phyloP scores from a whole-genome alignment of 2,888 invertebrate genomes.

The Caenorhabditis imperialis region DNA sequence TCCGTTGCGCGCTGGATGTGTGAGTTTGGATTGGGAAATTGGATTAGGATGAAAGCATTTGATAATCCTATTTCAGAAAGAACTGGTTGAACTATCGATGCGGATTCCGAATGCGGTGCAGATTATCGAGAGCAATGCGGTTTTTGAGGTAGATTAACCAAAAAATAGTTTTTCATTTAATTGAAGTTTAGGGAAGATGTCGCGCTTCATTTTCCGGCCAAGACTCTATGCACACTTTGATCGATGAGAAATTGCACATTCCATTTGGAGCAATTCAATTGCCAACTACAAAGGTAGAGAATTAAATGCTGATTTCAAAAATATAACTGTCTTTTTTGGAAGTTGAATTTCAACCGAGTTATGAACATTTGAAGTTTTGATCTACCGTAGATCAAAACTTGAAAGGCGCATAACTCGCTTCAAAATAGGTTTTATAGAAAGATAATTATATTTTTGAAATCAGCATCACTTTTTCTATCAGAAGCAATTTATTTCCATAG shows the following conservation, averaged over 20 bases:
- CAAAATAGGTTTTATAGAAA: too few relatives aligned
- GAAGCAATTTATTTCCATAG: neutral
- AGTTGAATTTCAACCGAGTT: too few relatives aligned
- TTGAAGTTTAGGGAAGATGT: slow-evolving; percentile 53
- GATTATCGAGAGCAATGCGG: slow-evolving; percentile 48
- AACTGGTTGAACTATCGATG: slow-evolving; percentile 57
- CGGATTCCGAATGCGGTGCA: slow-evolving; percentile 57
- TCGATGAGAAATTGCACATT: slow-evolving; percentile 48
- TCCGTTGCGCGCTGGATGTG: slow-evolving; percentile 55
- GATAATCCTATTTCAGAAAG: slow-evolving; percentile 52
- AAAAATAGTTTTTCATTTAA: neutral
- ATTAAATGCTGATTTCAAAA: too few relatives aligned
- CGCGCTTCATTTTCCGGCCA: slow-evolving; percentile 57
- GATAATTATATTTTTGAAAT: too few relatives aligned
- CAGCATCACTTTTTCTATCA: neutral
- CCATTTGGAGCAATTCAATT: slow-evolving; percentile 52
- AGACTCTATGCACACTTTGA: slow-evolving; percentile 56
- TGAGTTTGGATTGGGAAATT: too few relatives aligned
- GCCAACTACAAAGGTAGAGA: slow-evolving; percentile 48
- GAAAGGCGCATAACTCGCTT: too few relatives aligned
- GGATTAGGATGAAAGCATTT: too few relatives aligned
- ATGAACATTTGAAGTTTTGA: too few relatives aligned
- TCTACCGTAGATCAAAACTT: too few relatives aligned
- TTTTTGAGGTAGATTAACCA: slow-evolving; percentile 51
- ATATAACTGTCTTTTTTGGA: too few relatives aligned